Evolutionary conservation across 2,113 vertebrate genomes (phyloP).

Genomic region (Hyperopisus bebe): DNA sequence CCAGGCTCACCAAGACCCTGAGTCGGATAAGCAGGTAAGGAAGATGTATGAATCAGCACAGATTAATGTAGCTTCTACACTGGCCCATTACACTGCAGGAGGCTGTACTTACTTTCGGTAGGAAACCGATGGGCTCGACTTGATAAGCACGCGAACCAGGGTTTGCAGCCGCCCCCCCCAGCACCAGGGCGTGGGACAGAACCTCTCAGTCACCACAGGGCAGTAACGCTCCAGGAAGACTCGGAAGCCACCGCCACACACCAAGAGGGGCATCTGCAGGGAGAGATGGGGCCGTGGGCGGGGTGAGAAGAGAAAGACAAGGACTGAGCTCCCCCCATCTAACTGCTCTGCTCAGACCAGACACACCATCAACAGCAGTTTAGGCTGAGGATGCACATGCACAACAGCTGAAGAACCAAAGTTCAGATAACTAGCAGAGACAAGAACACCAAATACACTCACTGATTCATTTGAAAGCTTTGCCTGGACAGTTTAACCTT

Average conservation of each 20-base stretch:
- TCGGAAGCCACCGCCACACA: conserved; percentile 49
- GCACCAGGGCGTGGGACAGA: conserved; percentile 67
- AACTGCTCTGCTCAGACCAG: neutral
- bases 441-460: neutral
- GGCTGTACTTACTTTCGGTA: conserved; percentile 64
- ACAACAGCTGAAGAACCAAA: neutral
- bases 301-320: neutral
- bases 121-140: conserved; percentile 49
- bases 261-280: conserved; percentile 50
- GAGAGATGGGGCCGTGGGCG: neutral
- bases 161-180: conserved; percentile 65
- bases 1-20: neutral
- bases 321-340: neutral
- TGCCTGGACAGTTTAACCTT: neutral
- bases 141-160: conserved; percentile 52
- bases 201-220: conserved; percentile 54
- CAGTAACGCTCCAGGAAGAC: conserved; percentile 55
- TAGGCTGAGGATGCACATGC: neutral
- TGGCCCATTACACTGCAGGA: neutral
- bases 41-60: neutral
- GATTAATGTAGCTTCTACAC: neutral
- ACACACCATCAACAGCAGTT: neutral
- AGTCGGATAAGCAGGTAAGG: neutral
- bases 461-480: neutral
- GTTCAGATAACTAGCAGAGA: neutral